Percentiles rank a stretch among this genome's conserved stretches.
Evolutionary conservation across 2,797 vertebrate species (phyloP).

Genomic region (Taeniopygia guttata): DNA sequence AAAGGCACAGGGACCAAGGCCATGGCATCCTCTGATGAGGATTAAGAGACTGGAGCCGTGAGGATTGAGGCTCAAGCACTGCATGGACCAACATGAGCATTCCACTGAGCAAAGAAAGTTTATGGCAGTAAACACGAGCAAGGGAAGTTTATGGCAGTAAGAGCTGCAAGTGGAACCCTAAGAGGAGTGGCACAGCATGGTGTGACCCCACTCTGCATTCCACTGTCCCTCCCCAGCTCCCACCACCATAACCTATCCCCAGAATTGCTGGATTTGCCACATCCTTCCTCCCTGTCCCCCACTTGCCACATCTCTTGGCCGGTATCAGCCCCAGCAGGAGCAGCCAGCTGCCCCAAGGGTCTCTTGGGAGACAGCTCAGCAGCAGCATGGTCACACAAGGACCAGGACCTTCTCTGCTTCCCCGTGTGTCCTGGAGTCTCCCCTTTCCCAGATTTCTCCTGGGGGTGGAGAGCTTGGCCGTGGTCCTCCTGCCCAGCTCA

Average conservation of each 20-base stretch:
- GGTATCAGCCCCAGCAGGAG: not conserved
- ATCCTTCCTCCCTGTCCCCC: not conserved
- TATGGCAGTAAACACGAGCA: rapidly evolving
- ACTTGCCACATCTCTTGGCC: not conserved
- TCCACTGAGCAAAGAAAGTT: not conserved
- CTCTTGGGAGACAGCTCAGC: not conserved
- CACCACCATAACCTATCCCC: rapidly evolving
- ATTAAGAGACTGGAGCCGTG: not conserved
- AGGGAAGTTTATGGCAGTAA: not conserved
- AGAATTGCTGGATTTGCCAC: not conserved
- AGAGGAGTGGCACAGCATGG: not conserved
- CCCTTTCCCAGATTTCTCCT: not conserved
- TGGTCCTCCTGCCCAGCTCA: not conserved
- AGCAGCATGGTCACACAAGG: rapidly evolving
- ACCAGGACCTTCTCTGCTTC: not conserved
- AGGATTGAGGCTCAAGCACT: not conserved
- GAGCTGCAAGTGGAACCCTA: not conserved
- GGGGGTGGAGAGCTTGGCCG: not conserved
- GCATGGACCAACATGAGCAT: not conserved
- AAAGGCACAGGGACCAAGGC: not conserved
- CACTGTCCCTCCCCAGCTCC: not conserved
- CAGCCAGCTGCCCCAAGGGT: not conserved
- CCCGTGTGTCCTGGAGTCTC: not conserved
- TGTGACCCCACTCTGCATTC: not conserved
- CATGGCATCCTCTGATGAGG: not conserved